phyloP scores from a whole-genome alignment of 2,888 invertebrate genomes.

The Ophraella communa region DNA sequence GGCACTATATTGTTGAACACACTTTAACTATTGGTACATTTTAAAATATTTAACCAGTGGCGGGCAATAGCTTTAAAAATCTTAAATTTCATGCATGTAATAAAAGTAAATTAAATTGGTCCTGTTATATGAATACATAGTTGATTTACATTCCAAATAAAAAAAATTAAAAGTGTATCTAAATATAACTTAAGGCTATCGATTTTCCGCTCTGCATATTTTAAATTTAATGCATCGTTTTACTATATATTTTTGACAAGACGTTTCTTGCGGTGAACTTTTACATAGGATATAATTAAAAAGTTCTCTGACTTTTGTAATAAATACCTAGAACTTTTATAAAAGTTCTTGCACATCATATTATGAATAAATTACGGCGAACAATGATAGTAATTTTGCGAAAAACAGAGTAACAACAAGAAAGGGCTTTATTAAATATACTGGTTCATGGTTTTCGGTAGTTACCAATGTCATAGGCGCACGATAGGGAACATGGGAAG shows the following conservation, averaged over 20 bases:
- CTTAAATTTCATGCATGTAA: too few species aligned
- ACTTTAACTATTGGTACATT: too few species aligned
- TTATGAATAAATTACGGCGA: slow-evolving; percentile 39
- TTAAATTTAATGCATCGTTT: slow-evolving; percentile 44
- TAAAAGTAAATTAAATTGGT: too few species aligned
- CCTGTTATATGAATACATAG: too few species aligned
- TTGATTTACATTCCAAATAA: background rate
- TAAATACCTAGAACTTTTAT: slow-evolving; percentile 37
- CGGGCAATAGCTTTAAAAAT: too few species aligned
- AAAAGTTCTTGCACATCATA: slow-evolving; percentile 35
- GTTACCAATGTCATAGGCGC: background rate
- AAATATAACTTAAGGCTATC: slow-evolving; percentile 47
- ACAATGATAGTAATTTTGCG: slow-evolving; percentile 40
- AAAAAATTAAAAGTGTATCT: slow-evolving; percentile 50
- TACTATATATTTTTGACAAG: slow-evolving; percentile 44
- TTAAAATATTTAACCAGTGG: too few species aligned
- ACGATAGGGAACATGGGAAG: background rate
- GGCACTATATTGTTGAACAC: too few species aligned
- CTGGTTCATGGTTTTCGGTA: slow-evolving; percentile 19
- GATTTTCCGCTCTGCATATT: slow-evolving; percentile 47
- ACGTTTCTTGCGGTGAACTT: slow-evolving; percentile 38
- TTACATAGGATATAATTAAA: slow-evolving; percentile 44
- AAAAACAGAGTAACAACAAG: slow-evolving; percentile 32
- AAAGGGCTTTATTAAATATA: slow-evolving; percentile 26
- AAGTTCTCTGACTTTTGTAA: slow-evolving; percentile 38